Conservation (phyloP, 1,140 invertebrate species). For the Dysdera silvatica region DNA sequence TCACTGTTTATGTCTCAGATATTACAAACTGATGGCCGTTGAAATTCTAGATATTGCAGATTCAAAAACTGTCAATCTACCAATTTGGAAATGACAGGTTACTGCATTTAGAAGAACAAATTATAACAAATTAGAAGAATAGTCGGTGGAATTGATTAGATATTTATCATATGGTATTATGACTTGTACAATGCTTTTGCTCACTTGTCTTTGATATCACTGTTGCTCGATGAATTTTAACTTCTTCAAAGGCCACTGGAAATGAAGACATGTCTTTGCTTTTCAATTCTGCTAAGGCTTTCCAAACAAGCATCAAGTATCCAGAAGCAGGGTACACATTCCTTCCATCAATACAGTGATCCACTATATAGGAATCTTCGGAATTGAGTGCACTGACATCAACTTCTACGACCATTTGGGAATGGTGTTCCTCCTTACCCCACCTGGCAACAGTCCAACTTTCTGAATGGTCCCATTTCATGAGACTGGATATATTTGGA, state of each 20-base stretch:
- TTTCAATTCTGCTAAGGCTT: slow-evolving; percentile 75
- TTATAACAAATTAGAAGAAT: no score
- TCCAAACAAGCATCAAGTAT: slow-evolving; percentile 87
- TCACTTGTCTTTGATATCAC: slow-evolving; percentile 54
- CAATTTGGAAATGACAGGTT: no score
- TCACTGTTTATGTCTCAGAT: no score
- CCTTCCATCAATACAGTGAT: slow-evolving; percentile 91
- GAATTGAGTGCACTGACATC: slow-evolving; percentile 62
- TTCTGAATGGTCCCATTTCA: slow-evolving; percentile 83
- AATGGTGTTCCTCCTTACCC: slow-evolving; percentile 29
- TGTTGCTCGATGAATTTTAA: slow-evolving; percentile 82
- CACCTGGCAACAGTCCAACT: slow-evolving; percentile 70
- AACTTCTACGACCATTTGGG: slow-evolving; percentile 61
- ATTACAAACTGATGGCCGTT: no score
- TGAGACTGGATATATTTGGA: slow-evolving; percentile 70
- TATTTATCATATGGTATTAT: no score
- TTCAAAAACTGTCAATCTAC: no score
- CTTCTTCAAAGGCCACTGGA: slow-evolving; percentile 76
- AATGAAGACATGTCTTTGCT: slow-evolving; percentile 54
- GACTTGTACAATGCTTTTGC: no score
- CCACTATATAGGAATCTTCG: slow-evolving; percentile 63
- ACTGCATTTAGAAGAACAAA: no score
- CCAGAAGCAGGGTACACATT: slow-evolving; percentile 92
- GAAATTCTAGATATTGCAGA: no score
- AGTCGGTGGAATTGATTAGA: no score